These are phyloP conservation scores for Synanceia verrucosa DNA, from an alignment of 2,797 vertebrate species.

Conservation along the genomic window DNA sequence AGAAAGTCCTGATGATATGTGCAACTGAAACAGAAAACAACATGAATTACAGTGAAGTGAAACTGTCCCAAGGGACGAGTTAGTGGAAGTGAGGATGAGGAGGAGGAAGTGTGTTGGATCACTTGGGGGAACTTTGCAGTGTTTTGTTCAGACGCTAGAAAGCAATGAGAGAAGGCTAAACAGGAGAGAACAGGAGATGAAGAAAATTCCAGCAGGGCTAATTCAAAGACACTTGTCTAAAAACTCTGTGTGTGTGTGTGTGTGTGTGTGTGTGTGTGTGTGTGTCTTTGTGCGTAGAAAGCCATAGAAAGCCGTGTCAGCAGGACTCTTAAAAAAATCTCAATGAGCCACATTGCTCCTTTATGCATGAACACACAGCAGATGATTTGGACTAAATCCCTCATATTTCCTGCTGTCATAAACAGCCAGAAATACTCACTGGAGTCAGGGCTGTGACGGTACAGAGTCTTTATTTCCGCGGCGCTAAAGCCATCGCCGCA, in stretches of 20 bases:
- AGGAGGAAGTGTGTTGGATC: background rate
- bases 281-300: background rate
- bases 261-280: too few species aligned
- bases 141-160: conserved; percentile 4
- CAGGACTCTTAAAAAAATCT: too few species aligned
- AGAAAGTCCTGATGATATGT: background rate
- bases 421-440: too few species aligned
- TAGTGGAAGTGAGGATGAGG: background rate
- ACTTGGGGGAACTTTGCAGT: background rate
- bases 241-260: background rate
- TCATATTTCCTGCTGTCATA: too few species aligned
- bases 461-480: too few species aligned
- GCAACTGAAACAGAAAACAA: background rate
- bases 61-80: background rate
- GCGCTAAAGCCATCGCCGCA: too few species aligned
- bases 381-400: too few species aligned
- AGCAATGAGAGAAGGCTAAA: conserved; percentile 3
- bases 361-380: too few species aligned
- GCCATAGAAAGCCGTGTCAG: background rate
- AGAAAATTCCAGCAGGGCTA: background rate
- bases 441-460: too few species aligned
- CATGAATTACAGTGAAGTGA: background rate
- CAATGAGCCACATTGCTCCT: too few species aligned
- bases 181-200: background rate
- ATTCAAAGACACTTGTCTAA: background rate